A percentile compares a stretch with the other conserved stretches of the same genome.
Conservation (phyloP, 2,113 vertebrate genomes). For the Myocastor coypus region DNA sequence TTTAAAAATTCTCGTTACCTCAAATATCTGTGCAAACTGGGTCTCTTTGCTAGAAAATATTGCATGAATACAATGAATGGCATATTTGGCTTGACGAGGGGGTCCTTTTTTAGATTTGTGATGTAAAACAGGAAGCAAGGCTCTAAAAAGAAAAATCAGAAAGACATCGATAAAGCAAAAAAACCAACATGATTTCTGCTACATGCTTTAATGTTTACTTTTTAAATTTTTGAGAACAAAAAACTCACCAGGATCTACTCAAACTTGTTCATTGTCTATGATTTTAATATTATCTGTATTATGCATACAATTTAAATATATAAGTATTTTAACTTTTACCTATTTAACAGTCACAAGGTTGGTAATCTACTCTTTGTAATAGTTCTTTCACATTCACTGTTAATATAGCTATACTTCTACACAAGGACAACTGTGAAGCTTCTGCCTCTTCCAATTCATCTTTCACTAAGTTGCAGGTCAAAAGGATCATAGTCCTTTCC, state of each 20-base stretch:
- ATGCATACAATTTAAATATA: not conserved
- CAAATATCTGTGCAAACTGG: constrained; percentile 99
- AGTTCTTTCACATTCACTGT: not conserved
- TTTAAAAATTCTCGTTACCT: constrained; percentile 88
- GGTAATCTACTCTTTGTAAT: not conserved
- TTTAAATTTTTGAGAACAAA: constrained; percentile 13
- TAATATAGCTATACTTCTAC: not conserved
- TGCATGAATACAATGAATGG: constrained; percentile 98
- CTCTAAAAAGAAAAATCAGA: constrained; percentile 86
- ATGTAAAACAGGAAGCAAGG: constrained; percentile 97
- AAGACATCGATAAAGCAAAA: constrained; percentile 49
- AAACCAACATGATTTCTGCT: constrained; percentile 15
- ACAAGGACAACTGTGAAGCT: not conserved
- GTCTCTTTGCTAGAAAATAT: constrained; percentile 99
- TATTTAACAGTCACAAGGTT: not conserved
- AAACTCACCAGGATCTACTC: not conserved
- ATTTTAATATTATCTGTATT: not conserved
- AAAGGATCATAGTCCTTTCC: no score
- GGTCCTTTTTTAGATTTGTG: constrained; percentile 98
- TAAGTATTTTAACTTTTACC: not conserved
- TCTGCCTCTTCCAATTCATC: not conserved
- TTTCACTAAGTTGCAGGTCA: not conserved
- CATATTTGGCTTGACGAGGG: constrained; percentile 97
- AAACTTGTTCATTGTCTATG: not conserved
- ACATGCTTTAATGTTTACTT: not conserved